Conservation (phyloP, 2,888 invertebrate species). For the Thalpophila matura region DNA sequence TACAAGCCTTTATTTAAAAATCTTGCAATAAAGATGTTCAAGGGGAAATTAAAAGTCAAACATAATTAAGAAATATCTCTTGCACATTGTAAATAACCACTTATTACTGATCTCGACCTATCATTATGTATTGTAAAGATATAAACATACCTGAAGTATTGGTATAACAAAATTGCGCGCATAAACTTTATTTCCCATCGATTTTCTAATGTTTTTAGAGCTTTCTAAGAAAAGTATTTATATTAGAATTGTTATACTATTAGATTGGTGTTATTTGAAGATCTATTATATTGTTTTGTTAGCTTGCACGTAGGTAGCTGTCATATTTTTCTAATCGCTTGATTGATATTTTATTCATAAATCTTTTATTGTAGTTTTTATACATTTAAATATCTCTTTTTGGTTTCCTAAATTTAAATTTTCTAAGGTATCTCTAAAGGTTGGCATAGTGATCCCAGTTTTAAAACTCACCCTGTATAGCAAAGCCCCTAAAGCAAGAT, state of each 20-base stretch:
- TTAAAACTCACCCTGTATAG: no score
- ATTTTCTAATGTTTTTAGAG: constrained; percentile 26
- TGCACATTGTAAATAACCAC: constrained; percentile 67
- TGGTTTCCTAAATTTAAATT: no score
- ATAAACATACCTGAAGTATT: constrained; percentile 70
- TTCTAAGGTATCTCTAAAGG: no score
- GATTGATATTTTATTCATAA: no score
- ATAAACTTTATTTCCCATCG: constrained; percentile 52
- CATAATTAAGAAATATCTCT: constrained; percentile 17
- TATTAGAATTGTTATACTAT: constrained; percentile 9
- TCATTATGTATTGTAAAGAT: constrained; percentile 79
- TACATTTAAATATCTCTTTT: no score
- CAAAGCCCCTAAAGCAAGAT: no score
- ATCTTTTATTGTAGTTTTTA: no score
- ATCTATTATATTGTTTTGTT: neutral
- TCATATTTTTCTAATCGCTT: no score
- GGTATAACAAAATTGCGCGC: constrained; percentile 66
- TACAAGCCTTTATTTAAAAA: neutral
- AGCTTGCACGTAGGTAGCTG: neutral
- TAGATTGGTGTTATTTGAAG: neutral
- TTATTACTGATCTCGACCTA: constrained; percentile 66
- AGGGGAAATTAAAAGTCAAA: constrained; percentile 37
- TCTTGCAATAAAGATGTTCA: neutral
- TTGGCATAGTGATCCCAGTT: no score
- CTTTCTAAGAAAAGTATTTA: constrained; percentile 5